Conservation (phyloP, 2,888 invertebrate genomes). For the Drosophila prostipennis region DNA sequence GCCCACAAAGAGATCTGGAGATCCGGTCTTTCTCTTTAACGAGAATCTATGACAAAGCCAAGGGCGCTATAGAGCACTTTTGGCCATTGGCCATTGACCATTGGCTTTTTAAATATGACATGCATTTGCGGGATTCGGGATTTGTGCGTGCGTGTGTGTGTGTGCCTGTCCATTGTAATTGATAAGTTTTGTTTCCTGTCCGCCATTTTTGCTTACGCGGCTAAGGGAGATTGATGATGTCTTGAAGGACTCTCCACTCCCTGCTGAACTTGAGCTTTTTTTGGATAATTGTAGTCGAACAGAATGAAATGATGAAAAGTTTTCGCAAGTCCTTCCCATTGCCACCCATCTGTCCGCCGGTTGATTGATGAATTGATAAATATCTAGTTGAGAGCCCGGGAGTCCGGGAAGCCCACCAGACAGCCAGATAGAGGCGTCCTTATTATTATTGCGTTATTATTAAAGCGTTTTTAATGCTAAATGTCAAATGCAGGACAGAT, state of each 20-base stretch:
- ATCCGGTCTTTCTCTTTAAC: conserved; percentile 7
- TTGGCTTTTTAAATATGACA: conserved; percentile 78
- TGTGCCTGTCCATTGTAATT: conserved; percentile 70
- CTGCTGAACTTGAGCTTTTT: conserved; percentile 39
- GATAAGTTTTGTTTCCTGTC: conserved; percentile 66
- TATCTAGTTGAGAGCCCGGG: conserved; percentile 61
- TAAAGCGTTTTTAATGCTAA: conserved; percentile 80
- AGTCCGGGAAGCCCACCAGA: conserved; percentile 45
- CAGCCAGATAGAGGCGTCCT: conserved; percentile 50
- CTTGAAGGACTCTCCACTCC: conserved; percentile 64
- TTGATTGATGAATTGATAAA: conserved; percentile 81
- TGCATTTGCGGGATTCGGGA: conserved; percentile 71
- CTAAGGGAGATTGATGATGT: conserved; percentile 78
- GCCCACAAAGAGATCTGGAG: conserved; percentile 35
- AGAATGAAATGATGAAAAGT: conserved; percentile 77
- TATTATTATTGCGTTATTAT: conserved; percentile 79
- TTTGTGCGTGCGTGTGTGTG: conserved; percentile 50
- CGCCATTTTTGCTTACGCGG: conserved; percentile 65
- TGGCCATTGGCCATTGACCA: conserved; percentile 28
- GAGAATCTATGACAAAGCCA: conserved; percentile 58
- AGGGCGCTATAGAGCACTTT: conserved; percentile 39
- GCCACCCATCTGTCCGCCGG: conserved; percentile 46
- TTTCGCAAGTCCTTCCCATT: conserved; percentile 47
- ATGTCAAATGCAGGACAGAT: conserved; percentile 80
- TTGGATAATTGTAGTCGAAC: conserved; percentile 69